Evolutionary conservation across 2,888 invertebrate genomes (phyloP).

Genomic region (Coleophora deauratella): DNA sequence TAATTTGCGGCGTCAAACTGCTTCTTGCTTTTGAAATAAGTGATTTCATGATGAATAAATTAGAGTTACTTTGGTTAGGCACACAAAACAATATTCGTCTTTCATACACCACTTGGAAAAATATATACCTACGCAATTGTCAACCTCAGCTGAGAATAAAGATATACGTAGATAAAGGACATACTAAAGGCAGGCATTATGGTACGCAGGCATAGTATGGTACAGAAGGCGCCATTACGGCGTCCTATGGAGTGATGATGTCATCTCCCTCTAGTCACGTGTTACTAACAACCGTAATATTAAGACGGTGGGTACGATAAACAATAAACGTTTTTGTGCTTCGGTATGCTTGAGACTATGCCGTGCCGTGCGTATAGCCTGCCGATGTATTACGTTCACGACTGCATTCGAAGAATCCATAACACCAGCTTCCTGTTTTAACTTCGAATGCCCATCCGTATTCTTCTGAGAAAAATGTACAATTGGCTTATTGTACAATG

Average conservation of each 20-base stretch:
- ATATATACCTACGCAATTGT: no score
- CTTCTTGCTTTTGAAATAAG: no score
- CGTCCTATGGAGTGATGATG: slow-evolving; percentile 28
- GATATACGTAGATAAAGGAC: background rate
- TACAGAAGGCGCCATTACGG: slow-evolving; percentile 1
- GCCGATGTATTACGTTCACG: background rate
- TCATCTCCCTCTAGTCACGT: slow-evolving; percentile 30
- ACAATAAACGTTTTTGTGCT: background rate
- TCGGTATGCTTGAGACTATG: background rate
- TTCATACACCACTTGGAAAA: no score
- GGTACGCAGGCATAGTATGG: background rate
- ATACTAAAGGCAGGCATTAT: no score
- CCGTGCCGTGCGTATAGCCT: background rate
- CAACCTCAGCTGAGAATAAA: no score
- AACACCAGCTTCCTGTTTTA: slow-evolving; percentile 4
- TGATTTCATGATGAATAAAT: no score
- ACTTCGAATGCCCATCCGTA: background rate
- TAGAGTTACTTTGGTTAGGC: no score
- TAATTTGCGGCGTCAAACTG: background rate
- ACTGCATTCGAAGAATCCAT: slow-evolving; percentile 1
- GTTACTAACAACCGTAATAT: slow-evolving; percentile 18
- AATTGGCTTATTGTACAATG: no score
- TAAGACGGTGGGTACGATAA: background rate
- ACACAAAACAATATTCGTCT: no score
- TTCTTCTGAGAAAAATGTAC: no score